Conservation (phyloP, 2,888 invertebrate species). For the Habroteleia sp. region DNA sequence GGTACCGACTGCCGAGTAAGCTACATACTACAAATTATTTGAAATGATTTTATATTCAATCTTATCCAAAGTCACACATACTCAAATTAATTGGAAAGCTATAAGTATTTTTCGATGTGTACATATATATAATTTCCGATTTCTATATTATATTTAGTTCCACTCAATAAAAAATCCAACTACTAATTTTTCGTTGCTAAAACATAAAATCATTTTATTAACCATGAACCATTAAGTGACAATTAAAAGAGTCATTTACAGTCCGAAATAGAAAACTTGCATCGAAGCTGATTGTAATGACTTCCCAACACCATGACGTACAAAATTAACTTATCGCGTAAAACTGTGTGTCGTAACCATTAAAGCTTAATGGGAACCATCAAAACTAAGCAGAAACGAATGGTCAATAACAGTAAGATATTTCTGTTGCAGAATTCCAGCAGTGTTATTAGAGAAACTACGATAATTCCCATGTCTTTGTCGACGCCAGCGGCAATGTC, state of each 20-base stretch:
- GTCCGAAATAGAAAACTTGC: conserved; percentile 23
- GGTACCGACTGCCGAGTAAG: too few species aligned
- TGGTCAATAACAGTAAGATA: conserved; percentile 28
- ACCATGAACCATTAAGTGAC: conserved; percentile 9
- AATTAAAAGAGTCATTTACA: conserved; percentile 19
- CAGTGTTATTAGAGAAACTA: conserved; percentile 35
- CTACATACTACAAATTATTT: too few species aligned
- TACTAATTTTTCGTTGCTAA: conserved; percentile 3
- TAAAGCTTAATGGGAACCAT: conserved; percentile 35
- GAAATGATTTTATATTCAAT: too few species aligned
- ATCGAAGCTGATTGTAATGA: conserved; percentile 12
- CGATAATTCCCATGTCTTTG: conserved; percentile 19
- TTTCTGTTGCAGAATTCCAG: conserved; percentile 53
- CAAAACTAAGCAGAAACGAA: conserved; percentile 37
- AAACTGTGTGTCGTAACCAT: conserved; percentile 23
- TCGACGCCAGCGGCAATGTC: conserved; percentile 21
- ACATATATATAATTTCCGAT: too few species aligned
- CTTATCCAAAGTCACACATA: too few species aligned
- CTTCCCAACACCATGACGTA: neutral
- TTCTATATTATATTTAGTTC: conserved; percentile 4
- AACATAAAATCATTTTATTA: conserved; percentile 15
- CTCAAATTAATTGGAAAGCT: too few species aligned
- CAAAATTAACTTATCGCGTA: conserved; percentile 42
- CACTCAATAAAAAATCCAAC: neutral
- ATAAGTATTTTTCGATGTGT: too few species aligned